phyloP scores from a whole-genome alignment of 2,888 invertebrate genomes.

The Polydrusus tereticollis region DNA sequence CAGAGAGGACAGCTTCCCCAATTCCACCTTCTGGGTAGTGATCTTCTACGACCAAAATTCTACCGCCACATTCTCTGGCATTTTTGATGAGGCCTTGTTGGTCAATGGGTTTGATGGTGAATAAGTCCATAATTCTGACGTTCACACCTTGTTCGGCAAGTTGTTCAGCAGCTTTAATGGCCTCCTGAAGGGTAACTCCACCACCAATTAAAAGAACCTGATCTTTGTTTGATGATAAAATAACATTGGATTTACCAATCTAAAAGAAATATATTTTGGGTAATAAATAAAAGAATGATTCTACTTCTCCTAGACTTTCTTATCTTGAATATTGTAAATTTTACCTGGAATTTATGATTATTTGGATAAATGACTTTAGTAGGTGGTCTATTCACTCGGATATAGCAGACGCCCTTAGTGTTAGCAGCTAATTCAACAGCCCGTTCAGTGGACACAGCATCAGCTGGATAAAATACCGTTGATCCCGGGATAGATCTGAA shows the following conservation, averaged over 20 bases:
- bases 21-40: slow-evolving; percentile 95
- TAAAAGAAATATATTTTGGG: slow-evolving; percentile 53
- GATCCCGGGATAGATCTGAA: slow-evolving; percentile 91
- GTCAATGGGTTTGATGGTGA: slow-evolving; percentile 95
- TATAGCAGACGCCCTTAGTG: slow-evolving; percentile 89
- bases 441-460: slow-evolving; percentile 94
- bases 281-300: not conserved
- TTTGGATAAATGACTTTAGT: slow-evolving; percentile 88
- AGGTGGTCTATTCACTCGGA: slow-evolving; percentile 93
- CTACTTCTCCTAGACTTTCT: too few species aligned
- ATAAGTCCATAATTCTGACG: slow-evolving; percentile 89
- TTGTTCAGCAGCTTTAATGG: slow-evolving; percentile 82
- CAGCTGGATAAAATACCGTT: slow-evolving; percentile 85
- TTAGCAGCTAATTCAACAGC: slow-evolving; percentile 96
- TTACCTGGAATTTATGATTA: slow-evolving; percentile 82
- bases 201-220: slow-evolving; percentile 88
- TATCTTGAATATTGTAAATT: too few species aligned
- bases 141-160: slow-evolving; percentile 77
- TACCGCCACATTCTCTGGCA: slow-evolving; percentile 81
- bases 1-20: slow-evolving; percentile 91
- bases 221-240: slow-evolving; percentile 80
- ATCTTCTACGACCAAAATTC: slow-evolving; percentile 93
- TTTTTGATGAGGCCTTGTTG: slow-evolving; percentile 76
- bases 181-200: slow-evolving; percentile 92
- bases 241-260: slow-evolving; percentile 81